phyloP scores from a whole-genome alignment of 2,797 vertebrate genomes.

The Dipus sagitta region DNA sequence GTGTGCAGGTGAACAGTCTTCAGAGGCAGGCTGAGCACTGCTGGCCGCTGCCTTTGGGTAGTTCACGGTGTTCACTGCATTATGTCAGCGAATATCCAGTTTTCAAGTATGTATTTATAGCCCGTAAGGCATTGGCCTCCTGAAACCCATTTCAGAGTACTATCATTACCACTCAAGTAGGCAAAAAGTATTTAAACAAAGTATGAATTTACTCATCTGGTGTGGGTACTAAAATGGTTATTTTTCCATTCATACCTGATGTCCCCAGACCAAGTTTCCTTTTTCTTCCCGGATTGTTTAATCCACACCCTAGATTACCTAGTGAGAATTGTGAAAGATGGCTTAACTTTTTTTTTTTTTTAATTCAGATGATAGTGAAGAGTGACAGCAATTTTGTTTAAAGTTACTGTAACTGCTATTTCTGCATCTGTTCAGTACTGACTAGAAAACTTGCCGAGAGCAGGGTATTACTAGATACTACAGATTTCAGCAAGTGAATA shows the following conservation, averaged over 20 bases:
- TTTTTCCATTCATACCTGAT: slow-evolving; percentile 45
- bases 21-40: not conserved
- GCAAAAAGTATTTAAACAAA: slow-evolving; percentile 33
- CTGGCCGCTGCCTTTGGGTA: not conserved
- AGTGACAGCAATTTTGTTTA: slow-evolving; percentile 37
- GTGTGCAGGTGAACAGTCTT: slow-evolving; percentile 47
- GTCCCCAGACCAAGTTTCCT: not conserved
- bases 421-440: not conserved
- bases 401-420: not conserved
- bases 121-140: too few species aligned
- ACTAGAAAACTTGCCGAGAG: not conserved
- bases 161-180: slow-evolving; percentile 29
- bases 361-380: not conserved
- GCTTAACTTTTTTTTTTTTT: not conserved
- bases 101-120: not conserved
- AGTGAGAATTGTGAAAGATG: slow-evolving; percentile 46
- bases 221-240: slow-evolving; percentile 41
- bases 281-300: not conserved
- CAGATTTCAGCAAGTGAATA: slow-evolving; percentile 19
- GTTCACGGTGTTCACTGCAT: not conserved
- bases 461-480: not conserved
- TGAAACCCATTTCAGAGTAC: not conserved
- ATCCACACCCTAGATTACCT: not conserved
- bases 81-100: slow-evolving; percentile 15
- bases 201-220: not conserved